A percentile compares a stretch with the other conserved stretches of the same genome.
Conservation (phyloP, 1,140 invertebrate species). For the Oedothorax gibbosus region DNA sequence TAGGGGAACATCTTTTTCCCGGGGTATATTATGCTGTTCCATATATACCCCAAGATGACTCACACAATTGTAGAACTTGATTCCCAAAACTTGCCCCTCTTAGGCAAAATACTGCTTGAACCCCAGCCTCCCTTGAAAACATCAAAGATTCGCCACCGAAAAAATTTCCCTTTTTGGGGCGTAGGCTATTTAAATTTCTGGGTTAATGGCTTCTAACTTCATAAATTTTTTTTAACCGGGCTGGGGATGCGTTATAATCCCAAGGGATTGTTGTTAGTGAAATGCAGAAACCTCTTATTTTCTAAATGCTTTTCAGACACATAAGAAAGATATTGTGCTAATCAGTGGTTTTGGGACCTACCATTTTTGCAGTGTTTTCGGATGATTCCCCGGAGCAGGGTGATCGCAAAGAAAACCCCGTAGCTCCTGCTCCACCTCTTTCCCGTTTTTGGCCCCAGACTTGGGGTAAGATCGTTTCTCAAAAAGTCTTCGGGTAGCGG, state of each 20-base stretch:
- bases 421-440: no score
- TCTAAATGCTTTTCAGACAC: not conserved
- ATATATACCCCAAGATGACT: not conserved
- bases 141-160: not conserved
- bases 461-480: no score
- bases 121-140: not conserved
- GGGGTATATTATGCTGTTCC: not conserved
- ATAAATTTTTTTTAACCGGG: not conserved
- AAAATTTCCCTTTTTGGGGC: no score
- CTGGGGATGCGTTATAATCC: not conserved
- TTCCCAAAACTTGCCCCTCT: slow-evolving; percentile 23
- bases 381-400: not conserved
- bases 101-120: not conserved
- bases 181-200: not conserved
- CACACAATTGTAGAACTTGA: no score
- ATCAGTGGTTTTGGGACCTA: slow-evolving; percentile 3
- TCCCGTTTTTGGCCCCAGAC: no score
- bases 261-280: no score
- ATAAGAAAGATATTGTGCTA: no score
- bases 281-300: not conserved
- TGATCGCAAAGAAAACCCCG: no score
- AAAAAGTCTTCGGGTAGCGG: no score
- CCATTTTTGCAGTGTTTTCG: not conserved
- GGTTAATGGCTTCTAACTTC: not conserved
- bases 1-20: not conserved